phyloP scores from a whole-genome alignment of 30 jellyfish, hydroid and myxozoan genomes.

The Rhopilema esculentum region DNA sequence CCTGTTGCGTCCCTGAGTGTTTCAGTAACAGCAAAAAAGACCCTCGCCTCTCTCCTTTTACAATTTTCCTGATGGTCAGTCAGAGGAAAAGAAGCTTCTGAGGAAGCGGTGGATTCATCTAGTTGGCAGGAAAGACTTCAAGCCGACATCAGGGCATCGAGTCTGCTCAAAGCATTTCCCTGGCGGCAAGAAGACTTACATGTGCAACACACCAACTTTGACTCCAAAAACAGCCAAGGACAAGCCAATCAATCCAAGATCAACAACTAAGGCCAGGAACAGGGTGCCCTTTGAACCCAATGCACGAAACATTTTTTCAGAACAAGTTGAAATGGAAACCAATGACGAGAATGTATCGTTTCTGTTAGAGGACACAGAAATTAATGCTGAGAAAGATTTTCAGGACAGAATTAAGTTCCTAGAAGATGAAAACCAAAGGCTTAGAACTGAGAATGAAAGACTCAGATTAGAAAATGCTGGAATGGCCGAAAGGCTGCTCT shows the following conservation, averaged over 20 bases:
- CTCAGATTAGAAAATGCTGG: conserved; percentile 11
- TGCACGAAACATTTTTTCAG: too few species aligned
- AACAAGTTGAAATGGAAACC: too few species aligned
- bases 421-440: conserved; percentile 11
- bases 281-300: conserved; percentile 1
- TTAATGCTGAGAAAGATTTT: too few species aligned
- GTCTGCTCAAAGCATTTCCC: conserved; percentile 13
- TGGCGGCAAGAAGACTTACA: conserved; percentile 31
- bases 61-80: conserved; percentile 49
- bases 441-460: neutral
- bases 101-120: conserved; percentile 37
- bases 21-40: conserved; percentile 29
- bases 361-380: too few species aligned
- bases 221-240: conserved; percentile 24
- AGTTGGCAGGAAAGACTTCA: conserved; percentile 24
- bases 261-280: conserved; percentile 13
- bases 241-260: neutral
- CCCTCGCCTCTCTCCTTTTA: conserved; percentile 27
- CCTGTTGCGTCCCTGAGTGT: conserved; percentile 14
- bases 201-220: conserved; percentile 7
- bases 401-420: neutral
- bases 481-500: neutral
- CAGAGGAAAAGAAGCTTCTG: conserved; percentile 28
- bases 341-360: too few species aligned
- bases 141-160: conserved; percentile 20